Evolutionary conservation across 23 tunicate species (phyloP).

Genomic region (Trididemnum miniatum): DNA sequence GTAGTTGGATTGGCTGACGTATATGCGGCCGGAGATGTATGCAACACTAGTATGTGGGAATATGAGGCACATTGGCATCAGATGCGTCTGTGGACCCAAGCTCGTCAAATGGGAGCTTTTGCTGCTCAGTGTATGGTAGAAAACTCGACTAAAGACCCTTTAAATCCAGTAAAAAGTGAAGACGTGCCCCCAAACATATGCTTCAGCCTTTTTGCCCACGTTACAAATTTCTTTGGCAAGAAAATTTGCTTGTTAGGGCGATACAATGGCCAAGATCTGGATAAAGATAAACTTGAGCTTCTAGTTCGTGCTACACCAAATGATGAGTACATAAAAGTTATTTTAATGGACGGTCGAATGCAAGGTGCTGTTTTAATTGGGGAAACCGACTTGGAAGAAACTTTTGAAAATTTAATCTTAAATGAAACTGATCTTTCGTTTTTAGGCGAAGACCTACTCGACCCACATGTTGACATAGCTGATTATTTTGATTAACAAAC

Average conservation of each 20-base stretch:
- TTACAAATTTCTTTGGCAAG: conserved; percentile 71
- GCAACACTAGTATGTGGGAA: conserved; percentile 64
- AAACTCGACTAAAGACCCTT: not conserved
- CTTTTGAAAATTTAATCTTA: conserved; percentile 90
- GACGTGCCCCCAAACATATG: conserved; percentile 59
- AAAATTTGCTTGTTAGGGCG: conserved; percentile 69
- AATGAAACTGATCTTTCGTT: conserved; percentile 70
- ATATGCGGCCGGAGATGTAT: conserved; percentile 93
- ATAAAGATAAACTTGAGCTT: conserved; percentile 38
- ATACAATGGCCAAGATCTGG: conserved; percentile 64
- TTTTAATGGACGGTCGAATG: conserved; percentile 74
- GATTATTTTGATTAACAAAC: conserved; percentile 94
- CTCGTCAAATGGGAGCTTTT: conserved; percentile 88
- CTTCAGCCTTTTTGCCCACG: conserved; percentile 83
- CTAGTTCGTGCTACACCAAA: conserved; percentile 55
- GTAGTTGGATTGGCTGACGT: conserved; percentile 44
- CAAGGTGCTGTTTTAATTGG: conserved; percentile 84
- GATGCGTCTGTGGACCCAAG: conserved; percentile 94
- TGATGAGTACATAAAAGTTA: conserved; percentile 76
- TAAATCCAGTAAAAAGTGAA: not conserved
- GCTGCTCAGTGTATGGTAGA: conserved; percentile 75
- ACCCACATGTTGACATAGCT: conserved; percentile 79
- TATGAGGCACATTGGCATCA: conserved; percentile 72
- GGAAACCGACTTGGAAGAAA: conserved; percentile 89
- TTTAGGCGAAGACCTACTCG: conserved; percentile 63